These are phyloP conservation scores for Macaria notata DNA, from an alignment of 2,888 invertebrate species.

Conservation along the genomic window DNA sequence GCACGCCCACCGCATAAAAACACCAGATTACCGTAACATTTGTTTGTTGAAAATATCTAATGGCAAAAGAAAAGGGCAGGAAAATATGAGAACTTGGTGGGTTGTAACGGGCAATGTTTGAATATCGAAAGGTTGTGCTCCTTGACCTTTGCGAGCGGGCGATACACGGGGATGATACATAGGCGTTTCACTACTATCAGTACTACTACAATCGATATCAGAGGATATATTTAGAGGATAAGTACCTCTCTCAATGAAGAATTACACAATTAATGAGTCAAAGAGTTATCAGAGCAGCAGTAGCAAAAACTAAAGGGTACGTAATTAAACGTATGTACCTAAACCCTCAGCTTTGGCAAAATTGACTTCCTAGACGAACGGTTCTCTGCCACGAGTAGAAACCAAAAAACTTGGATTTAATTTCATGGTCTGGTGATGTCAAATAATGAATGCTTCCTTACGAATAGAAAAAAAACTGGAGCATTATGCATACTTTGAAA, in stretches of 20 bases:
- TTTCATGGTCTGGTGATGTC: slow-evolving; percentile 47
- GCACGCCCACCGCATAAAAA: slow-evolving; percentile 25
- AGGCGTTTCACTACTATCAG: too few species aligned
- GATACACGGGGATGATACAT: neutral
- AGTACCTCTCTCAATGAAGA: too few species aligned
- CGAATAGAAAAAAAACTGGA: slow-evolving; percentile 17
- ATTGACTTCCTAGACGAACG: slow-evolving; percentile 41
- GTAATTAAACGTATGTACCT: too few species aligned
- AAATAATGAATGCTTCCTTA: slow-evolving; percentile 38
- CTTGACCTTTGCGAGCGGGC: neutral
- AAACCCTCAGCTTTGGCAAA: too few species aligned
- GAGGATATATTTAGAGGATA: too few species aligned
- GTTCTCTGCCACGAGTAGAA: slow-evolving; percentile 39
- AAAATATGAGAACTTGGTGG: neutral
- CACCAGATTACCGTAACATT: slow-evolving; percentile 8
- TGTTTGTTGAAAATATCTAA: neutral
- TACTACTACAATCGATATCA: too few species aligned
- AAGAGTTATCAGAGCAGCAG: too few species aligned
- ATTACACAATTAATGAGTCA: too few species aligned
- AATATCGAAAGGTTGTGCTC: neutral
- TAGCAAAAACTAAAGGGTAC: too few species aligned
- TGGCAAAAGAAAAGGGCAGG: slow-evolving; percentile 4
- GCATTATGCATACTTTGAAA: slow-evolving; percentile 16
- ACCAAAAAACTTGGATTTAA: slow-evolving; percentile 43
- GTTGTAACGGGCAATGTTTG: neutral